Percentiles rank a stretch among this genome's conserved stretches.
These are phyloP conservation scores for Tylochromis polylepis DNA, from an alignment of 2,113 vertebrate species.

Conservation along the genomic window DNA sequence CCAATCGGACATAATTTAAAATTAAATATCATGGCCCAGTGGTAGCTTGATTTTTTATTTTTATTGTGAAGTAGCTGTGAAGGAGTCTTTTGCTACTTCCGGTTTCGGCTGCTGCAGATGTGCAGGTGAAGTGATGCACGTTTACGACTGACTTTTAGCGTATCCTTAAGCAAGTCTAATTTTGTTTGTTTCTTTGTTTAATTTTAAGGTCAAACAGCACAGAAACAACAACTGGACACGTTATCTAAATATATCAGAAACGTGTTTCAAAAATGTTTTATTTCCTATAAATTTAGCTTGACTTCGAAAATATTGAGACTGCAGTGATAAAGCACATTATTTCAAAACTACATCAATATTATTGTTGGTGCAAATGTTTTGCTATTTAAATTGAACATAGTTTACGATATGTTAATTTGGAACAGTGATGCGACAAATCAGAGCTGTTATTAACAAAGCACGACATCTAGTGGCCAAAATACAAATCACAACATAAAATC, in stretches of 20 bases:
- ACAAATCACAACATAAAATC: neutral
- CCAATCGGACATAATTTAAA: neutral
- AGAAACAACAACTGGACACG: accelerated
- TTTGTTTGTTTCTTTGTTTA: neutral
- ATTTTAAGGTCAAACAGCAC: neutral
- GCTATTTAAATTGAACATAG: neutral
- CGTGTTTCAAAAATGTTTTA: neutral
- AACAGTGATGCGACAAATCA: neutral
- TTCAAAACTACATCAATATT: neutral
- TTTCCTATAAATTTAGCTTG: neutral
- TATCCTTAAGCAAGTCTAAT: neutral
- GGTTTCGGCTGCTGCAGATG: neutral
- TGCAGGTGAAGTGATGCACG: neutral
- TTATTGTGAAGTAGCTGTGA: neutral
- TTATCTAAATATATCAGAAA: neutral
- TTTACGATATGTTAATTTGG: neutral
- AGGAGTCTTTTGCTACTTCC: neutral
- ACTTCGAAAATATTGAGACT: neutral
- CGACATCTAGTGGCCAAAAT: constrained; percentile 45
- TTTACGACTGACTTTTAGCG: neutral
- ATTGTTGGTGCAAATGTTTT: neutral
- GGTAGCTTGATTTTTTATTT: neutral
- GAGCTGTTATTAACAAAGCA: neutral
- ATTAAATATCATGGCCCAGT: neutral
- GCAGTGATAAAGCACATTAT: neutral